Evolutionary conservation across 37 sponge, comb jelly and placozoan species (phyloP), one percentile per base, ranked within the genome.

Genomic region (Halichondria panicea): DNA sequence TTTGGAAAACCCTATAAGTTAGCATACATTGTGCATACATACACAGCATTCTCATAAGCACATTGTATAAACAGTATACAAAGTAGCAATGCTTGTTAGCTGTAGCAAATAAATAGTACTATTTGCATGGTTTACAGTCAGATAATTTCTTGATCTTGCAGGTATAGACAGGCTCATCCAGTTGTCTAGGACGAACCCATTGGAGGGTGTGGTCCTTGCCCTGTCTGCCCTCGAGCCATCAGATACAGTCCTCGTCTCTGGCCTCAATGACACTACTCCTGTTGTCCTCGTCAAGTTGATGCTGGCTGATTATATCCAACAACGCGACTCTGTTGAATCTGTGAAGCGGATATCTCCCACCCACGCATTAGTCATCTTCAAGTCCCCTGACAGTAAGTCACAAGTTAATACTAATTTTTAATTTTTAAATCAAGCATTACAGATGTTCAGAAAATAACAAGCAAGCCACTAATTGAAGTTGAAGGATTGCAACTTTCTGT

Each of bases 311-410:
- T 41, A 40, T 43, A 42, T 66, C 42, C 27, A 40, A 8, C 38
- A n/a, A 42, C 42, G 38, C 25, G 28, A 22, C 42, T 18, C 68
- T 41, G 43, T 66, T 3, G 43, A 22, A 15, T 22, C 18, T 41
- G 68, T 66, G 43, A 41, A 39, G 44, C 44, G 2, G 15, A 2
- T 66, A 19, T 11, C 68, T 38, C 28, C 68, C 19, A 19, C 22
- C 28, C 42, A 66, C 15, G 42, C 43, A 8, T 43, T 38, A 43
- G 21, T 66, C 43, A 66, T 43, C 3, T 66, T 66, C 43, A 41
- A 42, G 43, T 42, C 24, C 43, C 28, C 15, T 66, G 24, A 66
- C 38, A 18, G 68, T 66, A 66, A 66, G 68, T 38, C 21, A 21
- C 3, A 42, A 3, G 25, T 48, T 5, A n/a, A 70, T 55, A 48